Percentiles rank a stretch among this genome's conserved stretches.
These are phyloP conservation scores for Syngnathus scovelli DNA, from an alignment of 2,113 vertebrate species.

Conservation along the genomic window DNA sequence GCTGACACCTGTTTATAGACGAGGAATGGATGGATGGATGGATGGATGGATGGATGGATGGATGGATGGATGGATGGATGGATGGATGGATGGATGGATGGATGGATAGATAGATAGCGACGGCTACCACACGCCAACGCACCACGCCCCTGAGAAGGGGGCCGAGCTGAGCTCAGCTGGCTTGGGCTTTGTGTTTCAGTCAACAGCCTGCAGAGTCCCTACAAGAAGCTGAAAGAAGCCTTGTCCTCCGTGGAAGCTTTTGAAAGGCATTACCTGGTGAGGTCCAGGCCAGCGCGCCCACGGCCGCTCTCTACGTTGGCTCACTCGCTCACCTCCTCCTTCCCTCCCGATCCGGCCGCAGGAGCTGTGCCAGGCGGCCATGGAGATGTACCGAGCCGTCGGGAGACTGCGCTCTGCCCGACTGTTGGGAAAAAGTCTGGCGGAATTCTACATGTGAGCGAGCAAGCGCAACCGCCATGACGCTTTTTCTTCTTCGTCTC, in stretches of 20 bases:
- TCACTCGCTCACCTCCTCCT: neutral
- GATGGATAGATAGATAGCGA: no score
- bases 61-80: accelerated
- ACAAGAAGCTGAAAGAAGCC: conserved; percentile 96
- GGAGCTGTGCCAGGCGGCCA: conserved; percentile 91
- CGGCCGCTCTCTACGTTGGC: no score
- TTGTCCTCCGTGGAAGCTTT: conserved; percentile 94
- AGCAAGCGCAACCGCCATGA: no score
- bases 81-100: no score
- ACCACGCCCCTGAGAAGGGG: no score
- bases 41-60: no score
- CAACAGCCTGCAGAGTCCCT: conserved; percentile 89
- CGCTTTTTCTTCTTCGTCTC: no score
- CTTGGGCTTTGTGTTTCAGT: conserved; percentile 60
- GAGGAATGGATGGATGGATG: accelerated
- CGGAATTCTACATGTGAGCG: conserved; percentile 94
- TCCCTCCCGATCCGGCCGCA: conserved; percentile 39
- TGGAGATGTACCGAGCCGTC: conserved; percentile 91
- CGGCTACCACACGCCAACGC: no score
- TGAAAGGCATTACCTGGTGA: conserved; percentile 96
- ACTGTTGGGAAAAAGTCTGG: conserved; percentile 91
- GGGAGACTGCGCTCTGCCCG: conserved; percentile 84
- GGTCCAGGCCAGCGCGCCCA: conserved; percentile 22
- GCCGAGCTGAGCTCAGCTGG: no score
- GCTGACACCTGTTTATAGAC: no score